Base-by-base conservation (phyloP, 2,888 invertebrate genomes). In the Meteorus colon region DNA sequence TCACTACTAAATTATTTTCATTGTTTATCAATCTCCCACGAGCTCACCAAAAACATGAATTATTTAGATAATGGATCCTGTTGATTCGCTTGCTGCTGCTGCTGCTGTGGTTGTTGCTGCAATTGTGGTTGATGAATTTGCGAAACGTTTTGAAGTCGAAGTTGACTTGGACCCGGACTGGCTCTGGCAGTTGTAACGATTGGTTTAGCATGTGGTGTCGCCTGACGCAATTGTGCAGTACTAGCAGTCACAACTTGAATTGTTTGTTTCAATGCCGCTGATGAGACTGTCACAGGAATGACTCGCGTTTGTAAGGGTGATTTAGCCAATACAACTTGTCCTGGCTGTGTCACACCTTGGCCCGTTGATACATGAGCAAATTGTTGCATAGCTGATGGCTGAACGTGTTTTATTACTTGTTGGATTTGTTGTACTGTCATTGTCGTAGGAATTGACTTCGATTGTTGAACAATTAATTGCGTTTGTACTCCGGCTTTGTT, bases 351-450 rank as follows among this genome's bases (percentile, higher is more conserved):
- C 8, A 90, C 89, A 5, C 91, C 88, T 79, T 92, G 89, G 2
- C 92, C 92, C 5, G 86, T 84, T 2, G 89, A 85, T 27, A 88
- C 88, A 77, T 90, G 90, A 5, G 89, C 83, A 55, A 90, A 89
- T 66, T 90, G 88, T 74, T 90, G 90, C 81, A 89, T 84, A 0
- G 86, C 79, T 1, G 82, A 80, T 2, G 90, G 91, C 71, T 91
- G 92, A 0, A 92, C 92, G 74, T 93, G 93, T 78, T 94, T 93
- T 88, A 94, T 92, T 14, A 94, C 93, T 85, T 95, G 95, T 79
- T 95, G 94, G 62, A 95, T 92, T 85, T 95, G 95, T 82, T 95
- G 95, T 76, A 95, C 93, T 0, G 94, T 94, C 87, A 95, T 92
- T 0, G 93, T 92, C 0, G 92, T 91, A 0, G 93, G 92, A 48